Percentiles rank a stretch among this genome's conserved stretches.
Evolutionary conservation across 2,888 invertebrate genomes (phyloP).

Genomic region (Stenotaenia linearis): DNA sequence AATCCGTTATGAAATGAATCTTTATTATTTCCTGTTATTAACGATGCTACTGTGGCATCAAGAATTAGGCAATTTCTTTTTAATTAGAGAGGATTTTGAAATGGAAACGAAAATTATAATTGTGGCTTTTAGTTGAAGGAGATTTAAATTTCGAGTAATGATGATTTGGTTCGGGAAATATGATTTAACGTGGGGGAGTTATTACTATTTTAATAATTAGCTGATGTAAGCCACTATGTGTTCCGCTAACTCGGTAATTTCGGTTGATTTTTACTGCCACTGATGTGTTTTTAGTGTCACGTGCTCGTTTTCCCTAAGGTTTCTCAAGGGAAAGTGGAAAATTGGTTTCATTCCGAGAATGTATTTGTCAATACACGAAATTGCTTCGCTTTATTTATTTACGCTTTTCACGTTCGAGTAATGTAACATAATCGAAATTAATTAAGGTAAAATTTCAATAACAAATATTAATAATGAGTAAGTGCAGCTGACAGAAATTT

Average conservation of each 20-base stretch:
- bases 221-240: no score
- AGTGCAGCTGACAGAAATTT: no score
- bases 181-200: background rate
- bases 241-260: no score
- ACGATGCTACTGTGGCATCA: background rate
- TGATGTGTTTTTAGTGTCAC: no score
- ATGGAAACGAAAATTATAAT: background rate
- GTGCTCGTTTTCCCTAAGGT: background rate
- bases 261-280: no score
- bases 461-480: no score
- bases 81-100: background rate
- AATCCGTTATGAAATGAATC: constrained; percentile 1
- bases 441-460: no score
- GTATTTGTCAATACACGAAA: background rate
- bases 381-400: background rate
- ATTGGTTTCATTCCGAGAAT: background rate
- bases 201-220: background rate
- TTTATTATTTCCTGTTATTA: background rate
- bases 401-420: background rate
- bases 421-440: no score
- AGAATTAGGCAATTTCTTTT: background rate
- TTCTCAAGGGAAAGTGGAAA: background rate
- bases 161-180: background rate
- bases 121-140: background rate
- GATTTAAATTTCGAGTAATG: background rate